Percentiles rank a stretch among this genome's conserved stretches.
Evolutionary conservation across 2,113 vertebrate species (phyloP).

Genomic region (Alligator sinensis): DNA sequence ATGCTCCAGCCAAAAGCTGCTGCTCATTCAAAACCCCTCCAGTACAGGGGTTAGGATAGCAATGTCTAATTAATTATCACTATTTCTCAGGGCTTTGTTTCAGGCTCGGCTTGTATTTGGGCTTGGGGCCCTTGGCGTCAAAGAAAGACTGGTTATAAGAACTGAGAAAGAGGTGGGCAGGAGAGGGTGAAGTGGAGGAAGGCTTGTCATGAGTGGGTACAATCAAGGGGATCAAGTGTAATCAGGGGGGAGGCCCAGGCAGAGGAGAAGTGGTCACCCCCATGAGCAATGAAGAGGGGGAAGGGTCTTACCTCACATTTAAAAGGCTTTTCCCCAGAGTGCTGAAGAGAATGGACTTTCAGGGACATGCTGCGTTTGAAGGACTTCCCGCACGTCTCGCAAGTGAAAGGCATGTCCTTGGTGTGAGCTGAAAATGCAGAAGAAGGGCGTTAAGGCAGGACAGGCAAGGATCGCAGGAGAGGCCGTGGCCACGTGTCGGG

Average conservation of each 20-base stretch:
- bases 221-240: no score
- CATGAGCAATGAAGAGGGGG: neutral
- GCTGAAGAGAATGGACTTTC: slow-evolving; percentile 96
- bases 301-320: slow-evolving; percentile 90
- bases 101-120: neutral
- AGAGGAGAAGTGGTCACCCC: no score
- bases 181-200: neutral
- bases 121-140: neutral
- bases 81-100: neutral
- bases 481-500: no score
- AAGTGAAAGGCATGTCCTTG: slow-evolving; percentile 99
- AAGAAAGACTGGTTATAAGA: neutral
- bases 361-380: slow-evolving; percentile 99
- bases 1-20: neutral
- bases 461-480: no score
- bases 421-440: slow-evolving; percentile 86
- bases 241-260: no score
- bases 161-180: neutral
- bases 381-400: slow-evolving; percentile 96
- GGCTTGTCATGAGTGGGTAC: neutral
- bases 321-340: slow-evolving; percentile 97
- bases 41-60: no score
- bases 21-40: neutral
- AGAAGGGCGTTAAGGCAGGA: neutral
- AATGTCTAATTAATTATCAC: no score